Base-by-base conservation (phyloP, 1,140 invertebrate genomes). In the Pogonus chalceus region DNA sequence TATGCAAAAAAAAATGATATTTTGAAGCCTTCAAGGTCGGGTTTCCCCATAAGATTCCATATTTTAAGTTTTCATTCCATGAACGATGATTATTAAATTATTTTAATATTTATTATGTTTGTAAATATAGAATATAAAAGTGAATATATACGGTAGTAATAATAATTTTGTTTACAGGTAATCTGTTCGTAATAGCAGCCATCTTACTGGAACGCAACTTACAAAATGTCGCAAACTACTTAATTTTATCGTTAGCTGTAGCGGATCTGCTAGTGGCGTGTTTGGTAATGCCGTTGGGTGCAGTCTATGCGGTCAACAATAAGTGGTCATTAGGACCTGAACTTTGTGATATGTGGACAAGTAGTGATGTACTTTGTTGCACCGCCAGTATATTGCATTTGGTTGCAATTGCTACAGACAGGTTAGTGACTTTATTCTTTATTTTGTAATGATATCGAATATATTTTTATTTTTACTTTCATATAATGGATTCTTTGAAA, bases 131-230 rank as follows among this genome's bases (percentile, higher is more conserved):
- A n/a, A n/a, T n/a, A n/a, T n/a, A n/a, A n/a, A n/a, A n/a, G n/a
- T n/a, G n/a, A n/a, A n/a, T n/a, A n/a, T n/a, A n/a, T n/a, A n/a
- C n/a, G n/a, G n/a, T n/a, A n/a, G n/a, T n/a, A n/a, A n/a, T n/a
- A n/a, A n/a, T n/a, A n/a, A n/a, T 54, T 53, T 59, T 51, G 55
- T 55, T 72, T 66, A 18, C 71, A 89, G 93, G 93, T 20, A 96
- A 96, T 70, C 84, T 95, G 16, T 94, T 96, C 72, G 92, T 96
- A 49, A 93, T 96, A 72, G 85, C 88, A n/a, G 92, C 92, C 24
- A 92, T 96, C 61, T 72, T 93, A 22, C 72, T 94, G 43, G 92
- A 96, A 68, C 75, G 89, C 51, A 90, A 92, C 68, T 74, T 96
- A 23, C 88, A 89, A 62, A 87, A 81, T 60, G 87, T 90, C 3